Base-by-base conservation (phyloP, 2,797 vertebrate genomes). In the Momotus momota region DNA sequence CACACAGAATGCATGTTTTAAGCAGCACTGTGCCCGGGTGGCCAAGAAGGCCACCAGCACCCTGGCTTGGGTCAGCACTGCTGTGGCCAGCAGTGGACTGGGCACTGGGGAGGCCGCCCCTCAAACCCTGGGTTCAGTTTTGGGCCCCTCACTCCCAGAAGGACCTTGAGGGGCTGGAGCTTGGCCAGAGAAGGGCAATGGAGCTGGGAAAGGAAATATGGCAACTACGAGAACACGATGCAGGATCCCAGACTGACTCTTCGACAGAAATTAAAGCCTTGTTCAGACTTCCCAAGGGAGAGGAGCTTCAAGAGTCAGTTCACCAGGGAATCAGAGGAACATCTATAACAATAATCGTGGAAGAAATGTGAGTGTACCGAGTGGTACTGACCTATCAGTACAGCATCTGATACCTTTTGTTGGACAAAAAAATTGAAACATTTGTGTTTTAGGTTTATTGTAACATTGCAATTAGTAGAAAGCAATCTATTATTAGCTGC, bases 401-500 rank as follows among this genome's bases (percentile, higher is more conserved):
- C 48, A 71, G 43, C 38, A 67, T 71, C 75, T 80, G 66, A 2
- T 9, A 70, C 40, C 41, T 85, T 88, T 52, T 29, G 35, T 41
- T 88, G 83, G 49, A 41, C 62, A 62, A 90, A 70, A 73, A 90
- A 74, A 48, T 7, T 48, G 31, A 38, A 92, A 85, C 51, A 35
- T 85, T 66, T 58, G 33, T 35, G 60, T 81, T 94, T 87, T 60
- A 66, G 65, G 19, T 92, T 66, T 31, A 31, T 62, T 66, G 57
- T 11, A 79, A 79, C 66, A 73, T 94, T 84, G 79, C 51, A 78
- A 55, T 87, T 81, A 87, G 79, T 38, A 70, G 61, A 70, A 85
- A 46, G 62, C 75, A 85, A 46, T 55, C 79, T 90, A 72, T 81
- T 87, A 60, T 84, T 95, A 87, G 46, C 65, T 65, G 73, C 81